Conservation (phyloP, 2,113 vertebrate genomes). For the Pelusios castaneus region DNA sequence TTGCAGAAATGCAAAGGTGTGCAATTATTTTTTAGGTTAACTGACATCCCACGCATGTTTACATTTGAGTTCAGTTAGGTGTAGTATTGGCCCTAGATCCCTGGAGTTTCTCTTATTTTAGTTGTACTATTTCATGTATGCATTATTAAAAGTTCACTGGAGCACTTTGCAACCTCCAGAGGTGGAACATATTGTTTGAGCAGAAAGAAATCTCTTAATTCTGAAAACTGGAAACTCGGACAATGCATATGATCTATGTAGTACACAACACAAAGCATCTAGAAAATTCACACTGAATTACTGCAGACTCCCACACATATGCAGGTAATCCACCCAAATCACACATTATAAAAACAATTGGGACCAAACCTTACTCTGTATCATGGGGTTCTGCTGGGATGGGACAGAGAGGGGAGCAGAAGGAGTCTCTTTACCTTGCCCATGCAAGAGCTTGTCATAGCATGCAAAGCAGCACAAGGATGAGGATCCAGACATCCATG, state of each 20-base stretch:
- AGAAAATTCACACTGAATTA: constrained; percentile 45
- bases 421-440: neutral
- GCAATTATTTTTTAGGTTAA: neutral
- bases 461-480: constrained; percentile 2
- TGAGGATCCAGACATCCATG: neutral
- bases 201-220: constrained; percentile 60
- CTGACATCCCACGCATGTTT: neutral
- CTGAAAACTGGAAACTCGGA: constrained; percentile 56
- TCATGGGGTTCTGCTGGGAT: constrained; percentile 3
- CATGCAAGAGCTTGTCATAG: neutral
- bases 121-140: constrained; percentile 10
- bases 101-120: neutral
- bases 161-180: constrained; percentile 29
- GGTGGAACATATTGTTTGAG: constrained; percentile 21
- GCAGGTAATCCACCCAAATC: constrained; percentile 10
- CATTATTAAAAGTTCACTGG: constrained; percentile 60
- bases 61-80: neutral
- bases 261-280: constrained; percentile 42
- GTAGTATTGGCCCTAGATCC: neutral
- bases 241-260: constrained; percentile 49
- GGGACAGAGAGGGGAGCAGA: constrained; percentile 14
- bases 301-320: constrained; percentile 22
- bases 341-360: constrained; percentile 34
- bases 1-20: neutral
- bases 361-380: constrained; percentile 26